Percentiles rank a stretch among this genome's conserved stretches.
Evolutionary conservation across 2,888 invertebrate species (phyloP).

Genomic region (Cantharis flavilabris): DNA sequence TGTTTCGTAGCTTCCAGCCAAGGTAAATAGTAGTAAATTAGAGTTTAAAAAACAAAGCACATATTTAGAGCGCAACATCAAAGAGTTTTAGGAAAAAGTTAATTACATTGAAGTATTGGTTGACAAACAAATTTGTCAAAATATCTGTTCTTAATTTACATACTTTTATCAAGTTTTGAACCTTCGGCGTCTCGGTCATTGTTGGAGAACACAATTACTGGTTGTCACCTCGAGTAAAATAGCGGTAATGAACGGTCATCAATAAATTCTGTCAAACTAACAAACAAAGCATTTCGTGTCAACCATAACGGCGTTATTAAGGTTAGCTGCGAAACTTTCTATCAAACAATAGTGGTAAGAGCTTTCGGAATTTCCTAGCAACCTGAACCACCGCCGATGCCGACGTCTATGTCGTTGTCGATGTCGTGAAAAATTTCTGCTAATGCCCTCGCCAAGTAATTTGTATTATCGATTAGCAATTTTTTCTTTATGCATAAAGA

Average conservation of each 20-base stretch:
- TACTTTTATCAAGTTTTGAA: conserved; percentile 12
- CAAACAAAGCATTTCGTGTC: conserved; percentile 30
- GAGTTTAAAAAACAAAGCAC: neutral
- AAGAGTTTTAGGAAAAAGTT: neutral
- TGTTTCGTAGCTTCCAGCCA: neutral
- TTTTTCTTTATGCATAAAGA: neutral
- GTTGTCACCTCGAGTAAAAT: conserved; percentile 31
- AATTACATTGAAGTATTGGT: neutral
- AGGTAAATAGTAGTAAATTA: neutral
- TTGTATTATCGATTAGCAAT: conserved; percentile 16
- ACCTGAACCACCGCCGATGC: conserved; percentile 8
- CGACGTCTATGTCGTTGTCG: neutral
- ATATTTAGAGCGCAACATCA: neutral
- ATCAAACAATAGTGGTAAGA: conserved; percentile 24
- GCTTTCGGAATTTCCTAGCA: conserved; percentile 11
- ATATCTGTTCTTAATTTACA: conserved; percentile 27
- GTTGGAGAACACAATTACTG: conserved; percentile 30
- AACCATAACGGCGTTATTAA: conserved; percentile 30
- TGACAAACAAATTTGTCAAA: conserved; percentile 3
- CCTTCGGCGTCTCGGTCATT: conserved; percentile 12
- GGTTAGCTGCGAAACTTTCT: conserved; percentile 25
- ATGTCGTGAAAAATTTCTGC: conserved; percentile 3
- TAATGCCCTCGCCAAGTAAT: conserved; percentile 4
- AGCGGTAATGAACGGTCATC: conserved; percentile 31
- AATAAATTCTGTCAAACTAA: conserved; percentile 30